phyloP scores from a whole-genome alignment of 1,140 invertebrate genomes.

The Sesamia nonagrioides region DNA sequence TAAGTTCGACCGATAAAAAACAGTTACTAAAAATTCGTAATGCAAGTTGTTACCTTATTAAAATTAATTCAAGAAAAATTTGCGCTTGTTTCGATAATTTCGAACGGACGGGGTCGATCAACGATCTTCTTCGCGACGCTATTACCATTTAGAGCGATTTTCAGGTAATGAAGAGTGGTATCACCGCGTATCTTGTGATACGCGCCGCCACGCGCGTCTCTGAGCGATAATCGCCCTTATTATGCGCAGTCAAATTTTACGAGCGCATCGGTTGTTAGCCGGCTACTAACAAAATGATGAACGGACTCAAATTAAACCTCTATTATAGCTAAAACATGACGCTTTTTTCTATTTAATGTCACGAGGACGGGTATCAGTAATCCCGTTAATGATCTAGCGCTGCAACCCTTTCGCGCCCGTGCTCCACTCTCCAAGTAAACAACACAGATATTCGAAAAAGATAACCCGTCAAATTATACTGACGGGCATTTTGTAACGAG shows the following conservation, averaged over 20 bases:
- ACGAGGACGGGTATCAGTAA: constrained; percentile 58
- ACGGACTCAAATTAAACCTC: constrained; percentile 70
- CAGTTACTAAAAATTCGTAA: constrained; percentile 64
- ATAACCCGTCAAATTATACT: constrained; percentile 69
- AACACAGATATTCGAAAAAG: constrained; percentile 58
- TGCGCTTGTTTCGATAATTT: constrained; percentile 76
- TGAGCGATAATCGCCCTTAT: constrained; percentile 77
- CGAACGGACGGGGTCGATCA: constrained; percentile 61
- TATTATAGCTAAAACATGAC: constrained; percentile 65
- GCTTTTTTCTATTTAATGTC: constrained; percentile 65
- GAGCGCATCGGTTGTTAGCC: constrained; percentile 77
- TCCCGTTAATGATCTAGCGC: constrained; percentile 62
- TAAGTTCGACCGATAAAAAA: constrained; percentile 63
- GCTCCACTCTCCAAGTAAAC: constrained; percentile 43
- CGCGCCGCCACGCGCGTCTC: constrained; percentile 66
- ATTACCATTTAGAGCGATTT: constrained; percentile 80
- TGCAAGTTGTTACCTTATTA: constrained; percentile 75
- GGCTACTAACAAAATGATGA: constrained; percentile 75
- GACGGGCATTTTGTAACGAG: constrained; percentile 66
- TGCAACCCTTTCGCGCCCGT: constrained; percentile 12
- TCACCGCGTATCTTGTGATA: constrained; percentile 65
- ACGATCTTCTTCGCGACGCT: constrained; percentile 59
- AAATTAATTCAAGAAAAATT: constrained; percentile 79
- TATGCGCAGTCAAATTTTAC: constrained; percentile 85
- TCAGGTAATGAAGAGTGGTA: constrained; percentile 76